These are phyloP conservation scores for Drymonia ruficornis DNA, from an alignment of 2,888 invertebrate species.

Conservation along the genomic window DNA sequence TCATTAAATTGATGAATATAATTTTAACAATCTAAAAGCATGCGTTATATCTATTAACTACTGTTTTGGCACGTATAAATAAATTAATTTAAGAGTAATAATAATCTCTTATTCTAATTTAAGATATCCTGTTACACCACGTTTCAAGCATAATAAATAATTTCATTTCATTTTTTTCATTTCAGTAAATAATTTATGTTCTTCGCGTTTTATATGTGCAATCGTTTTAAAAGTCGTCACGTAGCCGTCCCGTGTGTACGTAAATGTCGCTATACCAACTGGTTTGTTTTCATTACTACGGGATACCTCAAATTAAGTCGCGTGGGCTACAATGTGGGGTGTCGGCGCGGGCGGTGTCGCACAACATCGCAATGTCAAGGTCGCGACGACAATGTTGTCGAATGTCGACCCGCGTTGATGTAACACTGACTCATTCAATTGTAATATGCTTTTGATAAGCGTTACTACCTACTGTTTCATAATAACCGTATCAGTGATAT, in stretches of 20 bases:
- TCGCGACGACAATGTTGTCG: conserved; percentile 17
- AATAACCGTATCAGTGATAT: too few relatives aligned
- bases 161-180: too few relatives aligned
- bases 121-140: too few relatives aligned
- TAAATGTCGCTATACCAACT: conserved; percentile 16
- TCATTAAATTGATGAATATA: too few relatives aligned
- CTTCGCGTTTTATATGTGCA: background rate
- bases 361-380: conserved; percentile 37
- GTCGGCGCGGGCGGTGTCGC: conserved; percentile 23
- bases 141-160: too few relatives aligned
- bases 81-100: too few relatives aligned
- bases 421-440: conserved; percentile 5
- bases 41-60: too few relatives aligned
- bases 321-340: conserved; percentile 31
- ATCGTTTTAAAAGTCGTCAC: conserved; percentile 11
- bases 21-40: too few relatives aligned
- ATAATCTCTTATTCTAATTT: too few relatives aligned
- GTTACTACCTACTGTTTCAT: background rate
- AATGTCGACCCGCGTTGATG: conserved; percentile 11
- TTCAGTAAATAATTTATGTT: too few relatives aligned
- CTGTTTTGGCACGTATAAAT: too few relatives aligned
- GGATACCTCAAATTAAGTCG: conserved; percentile 46
- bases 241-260: conserved; percentile 23
- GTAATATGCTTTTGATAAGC: conserved; percentile 1
- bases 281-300: conserved; percentile 45